Evolutionary conservation across 2,113 vertebrate genomes (phyloP).

Genomic region (Alces alces): DNA sequence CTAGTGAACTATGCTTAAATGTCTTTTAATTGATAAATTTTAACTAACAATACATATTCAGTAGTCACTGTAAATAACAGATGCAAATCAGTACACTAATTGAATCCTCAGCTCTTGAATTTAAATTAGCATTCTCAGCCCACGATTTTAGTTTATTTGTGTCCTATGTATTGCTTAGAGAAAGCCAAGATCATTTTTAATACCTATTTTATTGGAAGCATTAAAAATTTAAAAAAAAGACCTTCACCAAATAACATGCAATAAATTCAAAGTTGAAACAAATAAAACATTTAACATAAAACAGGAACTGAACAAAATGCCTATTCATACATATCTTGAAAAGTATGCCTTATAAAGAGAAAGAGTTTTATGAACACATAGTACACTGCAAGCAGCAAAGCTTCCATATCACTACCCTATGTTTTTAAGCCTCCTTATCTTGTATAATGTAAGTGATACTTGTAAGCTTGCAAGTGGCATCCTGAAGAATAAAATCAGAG

Average conservation of each 20-base stretch:
- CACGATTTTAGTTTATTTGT: not conserved
- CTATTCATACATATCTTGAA: not conserved
- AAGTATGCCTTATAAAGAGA: not conserved
- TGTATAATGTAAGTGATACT: not conserved
- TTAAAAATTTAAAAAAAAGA: not conserved
- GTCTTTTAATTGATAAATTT: conserved; percentile 3
- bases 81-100: not conserved
- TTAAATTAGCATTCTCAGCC: not conserved
- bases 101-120: not conserved
- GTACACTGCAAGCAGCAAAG: not conserved
- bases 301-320: not conserved
- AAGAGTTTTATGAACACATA: not conserved
- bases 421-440: not conserved
- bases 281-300: conserved; percentile 10
- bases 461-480: not conserved
- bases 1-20: not conserved
- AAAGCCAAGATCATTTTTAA: conserved; percentile 4
- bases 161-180: not conserved
- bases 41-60: not conserved
- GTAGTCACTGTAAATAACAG: not conserved
- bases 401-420: not conserved
- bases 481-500: not conserved
- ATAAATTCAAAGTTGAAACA: not conserved
- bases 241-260: not conserved
- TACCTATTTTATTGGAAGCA: not conserved